A percentile compares a stretch with the other conserved stretches of the same genome.
These are phyloP conservation scores for Drosophila equinoxialis DNA, from an alignment of 1,140 invertebrate genomes.

Conservation along the genomic window DNA sequence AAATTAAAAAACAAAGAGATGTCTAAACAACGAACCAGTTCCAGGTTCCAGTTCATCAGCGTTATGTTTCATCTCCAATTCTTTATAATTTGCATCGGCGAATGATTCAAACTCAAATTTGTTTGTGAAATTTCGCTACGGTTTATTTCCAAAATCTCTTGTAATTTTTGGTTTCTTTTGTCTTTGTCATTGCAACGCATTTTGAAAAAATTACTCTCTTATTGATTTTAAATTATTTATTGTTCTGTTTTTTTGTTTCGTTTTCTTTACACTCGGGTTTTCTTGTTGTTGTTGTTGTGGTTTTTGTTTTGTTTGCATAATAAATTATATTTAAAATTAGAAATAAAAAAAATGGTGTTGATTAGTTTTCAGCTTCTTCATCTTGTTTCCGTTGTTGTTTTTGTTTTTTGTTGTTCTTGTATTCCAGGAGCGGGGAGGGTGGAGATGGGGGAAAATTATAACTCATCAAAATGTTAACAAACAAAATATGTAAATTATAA, in stretches of 20 bases:
- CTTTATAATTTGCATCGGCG: too few relatives aligned
- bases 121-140: constrained; percentile 43
- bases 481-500: constrained; percentile 3
- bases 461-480: neutral
- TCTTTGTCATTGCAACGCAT: constrained; percentile 22
- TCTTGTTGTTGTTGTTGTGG: constrained; percentile 71
- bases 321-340: constrained; percentile 79
- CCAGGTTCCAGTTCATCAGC: too few relatives aligned
- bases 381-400: constrained; percentile 21
- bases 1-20: too few relatives aligned
- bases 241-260: constrained; percentile 70
- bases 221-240: constrained; percentile 60
- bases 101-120: constrained; percentile 22
- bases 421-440: constrained; percentile 43
- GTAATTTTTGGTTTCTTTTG: constrained; percentile 1
- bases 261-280: constrained; percentile 73
- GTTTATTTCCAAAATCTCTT: constrained; percentile 22
- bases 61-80: too few relatives aligned
- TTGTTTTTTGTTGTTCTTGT: constrained; percentile 46
- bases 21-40: too few relatives aligned
- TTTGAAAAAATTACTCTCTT: constrained; percentile 47
- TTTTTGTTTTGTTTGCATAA: constrained; percentile 74
- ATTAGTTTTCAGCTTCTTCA: constrained; percentile 42
- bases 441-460: constrained; percentile 13
- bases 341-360: constrained; percentile 62